These are phyloP conservation scores for Rhyzopertha dominica DNA, from an alignment of 1,140 invertebrate genomes.

Conservation along the genomic window DNA sequence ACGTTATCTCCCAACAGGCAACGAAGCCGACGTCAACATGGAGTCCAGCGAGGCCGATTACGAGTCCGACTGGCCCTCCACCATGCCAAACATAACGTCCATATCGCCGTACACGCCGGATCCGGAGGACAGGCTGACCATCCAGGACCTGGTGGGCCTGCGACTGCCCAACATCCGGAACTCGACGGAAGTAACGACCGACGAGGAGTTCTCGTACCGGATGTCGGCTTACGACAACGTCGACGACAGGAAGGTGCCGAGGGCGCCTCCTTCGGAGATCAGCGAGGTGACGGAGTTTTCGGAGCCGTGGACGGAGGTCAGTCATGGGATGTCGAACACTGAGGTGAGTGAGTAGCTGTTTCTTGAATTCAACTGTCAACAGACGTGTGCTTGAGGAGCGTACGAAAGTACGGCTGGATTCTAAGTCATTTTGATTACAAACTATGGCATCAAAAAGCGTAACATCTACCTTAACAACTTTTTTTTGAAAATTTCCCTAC, in stretches of 20 bases:
- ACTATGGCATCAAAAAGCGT: too few relatives aligned
- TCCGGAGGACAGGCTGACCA: constrained; percentile 55
- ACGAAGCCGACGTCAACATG: constrained; percentile 36
- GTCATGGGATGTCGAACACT: constrained; percentile 29
- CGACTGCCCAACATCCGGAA: constrained; percentile 40
- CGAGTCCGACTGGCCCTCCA: constrained; percentile 45
- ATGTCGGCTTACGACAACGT: constrained; percentile 75
- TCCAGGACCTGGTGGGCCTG: constrained; percentile 77
- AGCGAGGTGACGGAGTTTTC: constrained; percentile 42
- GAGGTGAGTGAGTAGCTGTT: too few relatives aligned
- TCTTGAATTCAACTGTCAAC: too few relatives aligned
- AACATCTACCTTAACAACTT: too few relatives aligned
- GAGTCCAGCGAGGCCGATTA: constrained; percentile 50
- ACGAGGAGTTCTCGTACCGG: constrained; percentile 42
- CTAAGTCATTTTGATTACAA: too few relatives aligned
- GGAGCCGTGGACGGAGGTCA: constrained; percentile 41
- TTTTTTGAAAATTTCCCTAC: too few relatives aligned
- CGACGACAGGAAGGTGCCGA: constrained; percentile 47
- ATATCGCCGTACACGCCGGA: constrained; percentile 45
- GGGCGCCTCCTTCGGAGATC: constrained; percentile 40
- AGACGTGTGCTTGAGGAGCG: too few relatives aligned
- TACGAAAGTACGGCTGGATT: too few relatives aligned
- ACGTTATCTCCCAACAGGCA: constrained; percentile 30
- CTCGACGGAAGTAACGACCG: constrained; percentile 28
- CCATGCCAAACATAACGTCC: constrained; percentile 26